phyloP scores from a whole-genome alignment of 2,113 vertebrate genomes.

The Lophotis ruficrista region DNA sequence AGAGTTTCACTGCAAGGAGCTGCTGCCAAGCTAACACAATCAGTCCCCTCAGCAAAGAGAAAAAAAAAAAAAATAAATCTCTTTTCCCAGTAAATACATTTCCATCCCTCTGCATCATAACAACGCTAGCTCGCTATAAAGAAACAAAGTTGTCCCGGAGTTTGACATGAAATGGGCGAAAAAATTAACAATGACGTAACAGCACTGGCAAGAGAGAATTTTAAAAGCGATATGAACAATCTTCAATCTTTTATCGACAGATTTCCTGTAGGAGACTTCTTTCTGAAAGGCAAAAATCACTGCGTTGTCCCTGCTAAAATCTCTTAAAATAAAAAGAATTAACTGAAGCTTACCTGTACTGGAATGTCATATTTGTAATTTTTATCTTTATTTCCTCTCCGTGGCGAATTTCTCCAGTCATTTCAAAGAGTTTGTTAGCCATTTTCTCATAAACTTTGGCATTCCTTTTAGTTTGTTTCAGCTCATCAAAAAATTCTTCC shows the following conservation, averaged over 20 bases:
- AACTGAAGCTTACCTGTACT: conserved; percentile 90
- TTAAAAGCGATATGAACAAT: conserved; percentile 72
- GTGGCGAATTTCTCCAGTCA: conserved; percentile 94
- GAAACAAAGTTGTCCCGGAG: conserved; percentile 60
- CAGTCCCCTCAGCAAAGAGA: conserved; percentile 38
- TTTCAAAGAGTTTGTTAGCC: conserved; percentile 94
- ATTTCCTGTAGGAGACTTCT: conserved; percentile 56
- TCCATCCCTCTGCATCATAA: conserved; percentile 35
- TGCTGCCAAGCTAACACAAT: conserved; percentile 48
- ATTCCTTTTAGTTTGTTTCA: conserved; percentile 96
- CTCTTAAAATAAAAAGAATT: conserved; percentile 70
- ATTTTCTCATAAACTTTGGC: conserved; percentile 99
- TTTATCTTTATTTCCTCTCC: conserved; percentile 99
- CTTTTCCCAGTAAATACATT: conserved; percentile 47
- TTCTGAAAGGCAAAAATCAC: conserved; percentile 65
- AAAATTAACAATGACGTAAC: conserved; percentile 67
- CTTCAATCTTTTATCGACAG: conserved; percentile 68
- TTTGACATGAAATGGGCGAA: conserved; percentile 49
- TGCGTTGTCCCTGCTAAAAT: conserved; percentile 49
- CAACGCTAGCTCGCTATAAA: conserved; percentile 10
- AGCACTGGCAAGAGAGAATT: conserved; percentile 64
- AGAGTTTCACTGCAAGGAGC: conserved; percentile 36
- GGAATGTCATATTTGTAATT: conserved; percentile 99
- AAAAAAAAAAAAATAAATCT: neutral
- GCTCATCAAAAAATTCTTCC: conserved; percentile 95